Evolutionary conservation across 2,113 vertebrate genomes (phyloP).

Genomic region (Eira barbara): DNA sequence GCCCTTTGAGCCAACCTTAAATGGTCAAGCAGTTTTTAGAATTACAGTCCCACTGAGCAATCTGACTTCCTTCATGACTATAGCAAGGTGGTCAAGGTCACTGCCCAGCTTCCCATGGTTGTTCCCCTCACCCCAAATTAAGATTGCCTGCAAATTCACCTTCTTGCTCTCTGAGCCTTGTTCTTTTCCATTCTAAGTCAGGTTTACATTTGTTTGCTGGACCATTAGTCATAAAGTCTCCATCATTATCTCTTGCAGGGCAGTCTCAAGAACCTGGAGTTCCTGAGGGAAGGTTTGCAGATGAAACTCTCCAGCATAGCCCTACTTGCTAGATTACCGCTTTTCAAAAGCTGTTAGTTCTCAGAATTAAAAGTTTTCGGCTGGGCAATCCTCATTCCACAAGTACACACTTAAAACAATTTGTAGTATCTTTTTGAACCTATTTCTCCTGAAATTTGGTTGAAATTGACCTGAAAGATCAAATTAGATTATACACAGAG

Average conservation of each 20-base stretch:
- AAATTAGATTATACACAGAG: conserved; percentile 3
- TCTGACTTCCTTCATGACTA: neutral
- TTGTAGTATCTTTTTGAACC: neutral
- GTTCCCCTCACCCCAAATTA: neutral
- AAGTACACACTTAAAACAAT: neutral
- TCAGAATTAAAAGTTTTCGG: neutral
- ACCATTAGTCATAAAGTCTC: neutral
- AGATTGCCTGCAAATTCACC: neutral
- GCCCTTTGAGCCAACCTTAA: neutral
- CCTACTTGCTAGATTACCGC: neutral
- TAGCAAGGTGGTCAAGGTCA: neutral
- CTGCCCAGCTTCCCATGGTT: neutral
- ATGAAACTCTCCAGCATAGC: neutral
- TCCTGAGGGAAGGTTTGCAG: neutral
- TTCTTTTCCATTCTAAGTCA: neutral
- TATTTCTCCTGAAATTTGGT: neutral
- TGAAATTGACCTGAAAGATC: neutral
- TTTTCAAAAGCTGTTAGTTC: conserved; percentile 16
- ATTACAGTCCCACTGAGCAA: neutral
- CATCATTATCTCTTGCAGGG: neutral
- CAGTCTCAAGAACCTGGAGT: neutral
- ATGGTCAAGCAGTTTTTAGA: neutral
- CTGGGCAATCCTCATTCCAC: neutral
- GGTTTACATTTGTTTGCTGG: neutral
- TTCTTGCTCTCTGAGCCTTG: neutral